phyloP scores from a whole-genome alignment of 2,797 vertebrate species.

The Rhodeus uyekii region DNA sequence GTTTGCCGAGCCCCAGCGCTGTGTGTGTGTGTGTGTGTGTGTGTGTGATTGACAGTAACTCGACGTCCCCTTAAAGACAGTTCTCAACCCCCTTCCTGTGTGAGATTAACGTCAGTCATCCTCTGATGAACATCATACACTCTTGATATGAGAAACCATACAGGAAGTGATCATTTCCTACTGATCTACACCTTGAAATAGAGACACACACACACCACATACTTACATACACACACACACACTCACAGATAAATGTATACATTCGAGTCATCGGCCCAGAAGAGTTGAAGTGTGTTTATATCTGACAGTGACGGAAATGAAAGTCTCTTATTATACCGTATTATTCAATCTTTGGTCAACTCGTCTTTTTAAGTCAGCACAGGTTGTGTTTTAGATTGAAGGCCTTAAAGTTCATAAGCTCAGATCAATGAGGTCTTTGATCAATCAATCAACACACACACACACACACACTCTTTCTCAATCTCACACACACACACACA shows the following conservation, averaged over 20 bases:
- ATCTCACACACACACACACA: background rate
- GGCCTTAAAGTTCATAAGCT: too few species aligned
- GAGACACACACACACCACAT: background rate
- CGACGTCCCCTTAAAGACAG: constrained; percentile 71
- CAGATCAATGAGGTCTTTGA: too few species aligned
- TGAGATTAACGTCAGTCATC: constrained; percentile 67
- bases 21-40: constrained; percentile 17
- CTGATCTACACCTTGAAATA: constrained; percentile 36
- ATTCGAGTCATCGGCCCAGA: too few species aligned
- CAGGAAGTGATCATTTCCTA: constrained; percentile 40
- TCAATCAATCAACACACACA: too few species aligned
- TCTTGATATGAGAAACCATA: background rate
- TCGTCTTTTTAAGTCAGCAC: too few species aligned
- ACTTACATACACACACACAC: background rate
- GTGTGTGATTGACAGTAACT: constrained; percentile 20
- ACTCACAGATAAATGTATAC: background rate
- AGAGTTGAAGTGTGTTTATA: too few species aligned
- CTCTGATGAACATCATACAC: constrained; percentile 71
- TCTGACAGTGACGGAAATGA: too few species aligned
- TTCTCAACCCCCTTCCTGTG: constrained; percentile 76
- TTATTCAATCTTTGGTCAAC: too few species aligned
- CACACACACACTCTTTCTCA: too few species aligned
- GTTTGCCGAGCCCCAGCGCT: background rate
- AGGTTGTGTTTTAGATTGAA: too few species aligned
- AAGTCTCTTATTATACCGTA: too few species aligned